Evolutionary conservation across 2,797 vertebrate genomes (phyloP), one percentile per base, ranked within the genome.

Genomic region (Microctenopoma lineatum): DNA sequence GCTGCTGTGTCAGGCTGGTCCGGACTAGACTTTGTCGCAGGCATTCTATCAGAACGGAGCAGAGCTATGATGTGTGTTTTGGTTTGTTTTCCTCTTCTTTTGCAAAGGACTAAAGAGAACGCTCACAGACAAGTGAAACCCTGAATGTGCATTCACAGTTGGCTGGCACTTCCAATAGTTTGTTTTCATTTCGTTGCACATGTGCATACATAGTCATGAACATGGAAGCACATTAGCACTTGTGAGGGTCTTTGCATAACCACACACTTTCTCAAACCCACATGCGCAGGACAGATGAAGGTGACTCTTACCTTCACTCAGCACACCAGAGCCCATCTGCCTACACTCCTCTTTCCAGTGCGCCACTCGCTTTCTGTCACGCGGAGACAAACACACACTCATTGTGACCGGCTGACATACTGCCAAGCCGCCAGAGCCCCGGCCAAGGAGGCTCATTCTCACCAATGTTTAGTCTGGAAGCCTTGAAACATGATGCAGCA

Each of bases 301-400:
- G 92, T 93, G 92, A 91, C 90, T 90, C 86, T 87, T 81, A 80
- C 81, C 85, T 90, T 87, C 88, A 85, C 69, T 83, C 83, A 86
- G 82, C 85, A 86, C 81, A 86, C 85, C 64, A 77, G 70, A 88
- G 79, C 82, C 82, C 84, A 89, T 89, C 84, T 93, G 86, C 84
- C 85, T 8, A 18, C 70, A 70, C 79, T 82, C 80, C 82, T 68
- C 79, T 88, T 63, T 65, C 48, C 53, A 58, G 62, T 44, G 61
- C 79, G 79, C 60, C 77, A 65, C 79, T 81, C 56, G 55, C 73
- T 73, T 77, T 81, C 70, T 72, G 77, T 78, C 73, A 70, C 72
- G 65, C 56, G 9, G 45, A 73, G 64, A 79, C 69, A 68, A 46
- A 68, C 66, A 68, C 70, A 83, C 41, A 65, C 63, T 56, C 55